Evolutionary conservation across 35 echinoderm and acorn worm species (phyloP).

Genomic region (Heliocidaris erythrogramma): DNA sequence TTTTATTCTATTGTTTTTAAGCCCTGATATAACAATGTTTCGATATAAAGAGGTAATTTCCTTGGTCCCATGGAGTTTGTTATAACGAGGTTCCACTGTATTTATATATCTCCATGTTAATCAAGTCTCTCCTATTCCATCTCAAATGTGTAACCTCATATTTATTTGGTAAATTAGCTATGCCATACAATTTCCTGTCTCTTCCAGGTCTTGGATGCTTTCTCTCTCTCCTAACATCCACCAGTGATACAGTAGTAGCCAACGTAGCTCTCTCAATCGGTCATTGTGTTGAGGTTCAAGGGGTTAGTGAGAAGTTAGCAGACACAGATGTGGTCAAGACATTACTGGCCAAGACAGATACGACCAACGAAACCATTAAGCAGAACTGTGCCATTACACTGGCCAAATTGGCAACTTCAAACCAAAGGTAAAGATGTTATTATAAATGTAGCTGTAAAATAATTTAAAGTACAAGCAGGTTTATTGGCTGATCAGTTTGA

Average conservation of each 20-base stretch:
- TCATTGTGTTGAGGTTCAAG: slow-evolving; percentile 65
- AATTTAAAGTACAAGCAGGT: too few relatives aligned
- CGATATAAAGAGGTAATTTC: too few relatives aligned
- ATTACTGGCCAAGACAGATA: slow-evolving; percentile 82
- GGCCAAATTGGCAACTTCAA: slow-evolving; percentile 75
- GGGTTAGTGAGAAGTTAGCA: slow-evolving; percentile 47
- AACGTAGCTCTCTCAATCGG: slow-evolving; percentile 79
- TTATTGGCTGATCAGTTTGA: too few relatives aligned
- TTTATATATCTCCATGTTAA: too few relatives aligned
- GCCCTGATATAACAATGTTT: too few relatives aligned
- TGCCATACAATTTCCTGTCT: not conserved
- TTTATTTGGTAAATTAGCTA: too few relatives aligned
- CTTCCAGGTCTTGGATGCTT: slow-evolving; percentile 53
- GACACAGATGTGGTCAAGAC: slow-evolving; percentile 72
- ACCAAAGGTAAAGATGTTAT: slow-evolving; percentile 71
- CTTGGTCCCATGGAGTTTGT: too few relatives aligned
- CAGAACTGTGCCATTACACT: slow-evolving; percentile 94
- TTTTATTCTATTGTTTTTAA: too few relatives aligned
- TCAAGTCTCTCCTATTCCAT: too few relatives aligned
- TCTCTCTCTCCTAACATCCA: not conserved
- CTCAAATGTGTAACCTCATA: too few relatives aligned
- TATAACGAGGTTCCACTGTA: too few relatives aligned
- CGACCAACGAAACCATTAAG: slow-evolving; percentile 70
- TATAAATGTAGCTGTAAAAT: too few relatives aligned
- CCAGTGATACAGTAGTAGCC: slow-evolving; percentile 67